These are phyloP conservation scores for Prunella strophiata DNA, from an alignment of 2,797 vertebrate species.

Conservation along the genomic window DNA sequence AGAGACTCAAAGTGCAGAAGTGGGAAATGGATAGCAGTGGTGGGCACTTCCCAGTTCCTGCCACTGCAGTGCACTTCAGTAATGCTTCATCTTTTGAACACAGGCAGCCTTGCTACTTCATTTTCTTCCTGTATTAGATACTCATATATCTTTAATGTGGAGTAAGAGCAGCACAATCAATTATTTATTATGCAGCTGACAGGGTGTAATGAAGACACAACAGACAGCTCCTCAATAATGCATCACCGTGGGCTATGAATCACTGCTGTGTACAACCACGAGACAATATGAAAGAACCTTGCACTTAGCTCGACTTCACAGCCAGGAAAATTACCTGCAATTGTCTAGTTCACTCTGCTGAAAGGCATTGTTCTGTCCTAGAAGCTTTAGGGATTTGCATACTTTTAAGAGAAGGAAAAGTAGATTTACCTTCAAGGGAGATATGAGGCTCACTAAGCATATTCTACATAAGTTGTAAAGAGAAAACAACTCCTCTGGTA, in stretches of 20 bases:
- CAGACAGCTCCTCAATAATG: constrained; percentile 67
- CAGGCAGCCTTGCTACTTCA: neutral
- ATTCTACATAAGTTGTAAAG: neutral
- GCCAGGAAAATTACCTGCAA: constrained; percentile 45
- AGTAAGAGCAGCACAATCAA: constrained; percentile 65
- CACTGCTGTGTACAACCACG: neutral
- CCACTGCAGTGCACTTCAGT: neutral
- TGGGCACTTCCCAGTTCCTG: neutral
- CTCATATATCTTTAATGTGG: constrained; percentile 67
- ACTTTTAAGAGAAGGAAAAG: neutral
- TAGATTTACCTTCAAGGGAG: neutral
- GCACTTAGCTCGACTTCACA: constrained; percentile 50
- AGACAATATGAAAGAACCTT: constrained; percentile 34
- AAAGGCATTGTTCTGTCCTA: constrained; percentile 16
- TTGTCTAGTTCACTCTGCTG: constrained; percentile 26
- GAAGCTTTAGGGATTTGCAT: neutral
- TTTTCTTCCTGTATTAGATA: constrained; percentile 45
- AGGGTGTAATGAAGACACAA: constrained; percentile 50
- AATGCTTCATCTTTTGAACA: neutral
- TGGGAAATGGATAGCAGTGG: neutral
- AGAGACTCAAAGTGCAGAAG: neutral
- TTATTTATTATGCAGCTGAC: constrained; percentile 63
- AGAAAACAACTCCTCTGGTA: constrained; percentile 14
- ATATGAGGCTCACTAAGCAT: neutral
- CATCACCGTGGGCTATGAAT: constrained; percentile 16